phyloP scores from a whole-genome alignment of 2,888 invertebrate species.

The Ichneumoninae sp. region DNA sequence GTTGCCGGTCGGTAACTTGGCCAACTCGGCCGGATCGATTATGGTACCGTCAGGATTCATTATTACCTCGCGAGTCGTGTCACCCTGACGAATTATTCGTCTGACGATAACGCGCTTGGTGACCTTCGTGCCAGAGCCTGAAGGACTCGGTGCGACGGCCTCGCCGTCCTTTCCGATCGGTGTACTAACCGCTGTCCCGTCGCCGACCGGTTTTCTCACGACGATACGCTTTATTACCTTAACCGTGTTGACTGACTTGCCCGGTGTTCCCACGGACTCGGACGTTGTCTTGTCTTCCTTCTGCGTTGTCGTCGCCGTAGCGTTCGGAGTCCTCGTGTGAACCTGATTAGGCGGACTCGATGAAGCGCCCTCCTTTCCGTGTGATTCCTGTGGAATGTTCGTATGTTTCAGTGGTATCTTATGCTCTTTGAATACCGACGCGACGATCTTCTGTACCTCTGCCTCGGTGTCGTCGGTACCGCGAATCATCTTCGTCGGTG shows the following conservation, averaged over 20 bases:
- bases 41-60: conserved; percentile 83
- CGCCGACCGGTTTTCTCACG: conserved; percentile 76
- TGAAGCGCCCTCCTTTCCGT: conserved; percentile 63
- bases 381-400: conserved; percentile 73
- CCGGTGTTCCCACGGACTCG: conserved; percentile 60
- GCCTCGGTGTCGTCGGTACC: conserved; percentile 80
- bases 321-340: conserved; percentile 56
- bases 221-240: conserved; percentile 83
- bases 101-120: conserved; percentile 82
- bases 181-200: conserved; percentile 67
- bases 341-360: conserved; percentile 46
- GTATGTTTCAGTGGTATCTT: conserved; percentile 81
- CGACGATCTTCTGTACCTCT: conserved; percentile 83
- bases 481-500: conserved; percentile 52
- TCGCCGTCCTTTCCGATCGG: conserved; percentile 71
- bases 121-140: conserved; percentile 74
- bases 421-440: conserved; percentile 82
- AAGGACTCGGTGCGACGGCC: conserved; percentile 26
- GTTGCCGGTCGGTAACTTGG: conserved; percentile 82
- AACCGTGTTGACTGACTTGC: conserved; percentile 77
- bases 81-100: conserved; percentile 82
- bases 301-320: conserved; percentile 49
- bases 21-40: conserved; percentile 82
- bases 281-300: conserved; percentile 74
- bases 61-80: conserved; percentile 81